Base-by-base conservation (phyloP, 2,888 invertebrate genomes). In the Neoscelio sp. region DNA sequence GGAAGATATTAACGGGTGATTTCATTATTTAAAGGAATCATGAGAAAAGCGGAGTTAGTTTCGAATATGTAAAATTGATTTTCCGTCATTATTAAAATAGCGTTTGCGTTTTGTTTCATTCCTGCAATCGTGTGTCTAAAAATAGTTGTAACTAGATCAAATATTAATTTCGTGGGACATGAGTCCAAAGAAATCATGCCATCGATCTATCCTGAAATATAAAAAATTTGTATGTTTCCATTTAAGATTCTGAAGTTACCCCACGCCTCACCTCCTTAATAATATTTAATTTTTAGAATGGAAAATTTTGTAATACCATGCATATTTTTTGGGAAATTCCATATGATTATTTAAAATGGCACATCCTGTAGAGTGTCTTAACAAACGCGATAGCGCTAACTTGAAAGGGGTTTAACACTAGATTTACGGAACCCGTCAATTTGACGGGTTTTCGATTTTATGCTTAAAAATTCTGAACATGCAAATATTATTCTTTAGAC, bases 81-180 rank as follows among this genome's bases (percentile, higher is more conserved):
- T 52, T 52, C 52, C 33, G 54, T 52, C 65, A 23, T 50, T 42
- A 42, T 67, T 52, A 54, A 54, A 54, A 54, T 40, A 64, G 46
- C 38, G 8, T 2, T 15, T 10, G 4, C 8, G 7, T 44, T 48
- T 26, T 10, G 23, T 48, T 62, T 46, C 15, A 26, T 30, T 60
- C 13, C 26, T 8, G 13, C 4, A 2, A 26, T 42, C 28, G 1
- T 0, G n/a, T 5, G 40, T 10, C 38, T 64, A 50, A 38, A 23
- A 65, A 44, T 67, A 54, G 13, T 52, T 33, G 26, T 13, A 54
- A 33, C 2, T 20, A 44, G 4, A 33, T 67, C 12, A 50, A 64
- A 35, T 54, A 54, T 42, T 44, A 52, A 54, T 67, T 18, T 2
- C 0, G 18, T 40, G 18, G 26, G 50, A 50, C 48, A 44, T 13